Percentiles rank a stretch among this genome's conserved stretches.
These are phyloP conservation scores for Peromyscus nudipes DNA, from an alignment of 2,797 vertebrate genomes.

Conservation along the genomic window DNA sequence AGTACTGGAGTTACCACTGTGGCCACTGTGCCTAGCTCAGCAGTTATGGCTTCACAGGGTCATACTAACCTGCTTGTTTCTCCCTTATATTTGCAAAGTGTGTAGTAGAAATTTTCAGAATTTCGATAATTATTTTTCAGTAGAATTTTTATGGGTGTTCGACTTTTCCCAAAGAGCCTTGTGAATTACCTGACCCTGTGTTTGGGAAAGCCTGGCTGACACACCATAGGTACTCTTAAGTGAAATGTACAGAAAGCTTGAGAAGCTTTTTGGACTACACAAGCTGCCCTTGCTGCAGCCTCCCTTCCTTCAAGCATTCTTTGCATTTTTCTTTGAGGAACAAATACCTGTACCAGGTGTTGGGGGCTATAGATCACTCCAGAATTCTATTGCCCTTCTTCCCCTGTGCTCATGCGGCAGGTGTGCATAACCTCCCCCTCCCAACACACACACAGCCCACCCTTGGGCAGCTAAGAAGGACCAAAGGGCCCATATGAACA, in stretches of 20 bases:
- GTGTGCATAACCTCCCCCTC: background rate
- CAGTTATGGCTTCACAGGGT: fast-evolving
- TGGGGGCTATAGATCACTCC: background rate
- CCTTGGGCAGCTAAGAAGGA: background rate
- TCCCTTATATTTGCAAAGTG: background rate
- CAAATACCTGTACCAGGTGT: background rate
- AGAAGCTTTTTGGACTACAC: background rate
- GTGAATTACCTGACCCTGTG: background rate
- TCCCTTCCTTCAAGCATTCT: background rate
- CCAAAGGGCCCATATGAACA: background rate
- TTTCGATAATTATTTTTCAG: constrained; percentile 17
- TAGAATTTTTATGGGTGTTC: background rate
- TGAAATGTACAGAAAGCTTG: background rate
- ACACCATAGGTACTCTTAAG: background rate
- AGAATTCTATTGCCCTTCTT: background rate
- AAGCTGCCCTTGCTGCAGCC: too few relatives aligned
- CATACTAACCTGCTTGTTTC: background rate
- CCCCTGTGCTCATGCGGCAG: background rate
- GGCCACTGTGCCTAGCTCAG: background rate
- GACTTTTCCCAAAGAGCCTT: background rate
- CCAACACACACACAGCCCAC: background rate
- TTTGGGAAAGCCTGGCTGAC: background rate
- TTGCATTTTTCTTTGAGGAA: background rate
- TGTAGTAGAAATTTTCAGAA: background rate
- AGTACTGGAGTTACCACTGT: background rate